phyloP scores from a whole-genome alignment of 2,113 vertebrate genomes.

The Nyctereutes procyonoides region DNA sequence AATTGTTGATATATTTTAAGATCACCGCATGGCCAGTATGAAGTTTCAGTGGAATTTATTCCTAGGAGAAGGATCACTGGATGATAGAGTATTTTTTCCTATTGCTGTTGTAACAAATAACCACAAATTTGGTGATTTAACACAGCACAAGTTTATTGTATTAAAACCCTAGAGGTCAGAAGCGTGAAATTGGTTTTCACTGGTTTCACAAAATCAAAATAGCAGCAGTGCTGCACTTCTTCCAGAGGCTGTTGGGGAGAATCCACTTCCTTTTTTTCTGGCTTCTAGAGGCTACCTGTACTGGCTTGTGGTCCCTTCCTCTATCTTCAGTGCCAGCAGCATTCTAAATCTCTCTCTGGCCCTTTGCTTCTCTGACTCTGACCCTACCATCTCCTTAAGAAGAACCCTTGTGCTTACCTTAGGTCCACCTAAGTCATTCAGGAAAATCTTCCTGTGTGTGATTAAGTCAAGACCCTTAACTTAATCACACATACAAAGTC shows the following conservation, averaged over 20 bases:
- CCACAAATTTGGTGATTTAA: not conserved
- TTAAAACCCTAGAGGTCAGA: not conserved
- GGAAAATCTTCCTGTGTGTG: not conserved
- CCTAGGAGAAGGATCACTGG: not conserved
- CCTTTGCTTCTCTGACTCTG: not conserved
- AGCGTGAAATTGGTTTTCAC: slow-evolving; percentile 6
- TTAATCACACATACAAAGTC: not conserved
- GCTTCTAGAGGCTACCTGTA: not conserved
- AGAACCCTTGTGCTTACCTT: not conserved
- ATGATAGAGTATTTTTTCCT: slow-evolving; percentile 9
- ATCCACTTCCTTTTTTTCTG: not conserved
- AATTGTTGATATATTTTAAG: slow-evolving; percentile 45
- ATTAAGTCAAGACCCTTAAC: not conserved
- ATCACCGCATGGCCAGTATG: not conserved
- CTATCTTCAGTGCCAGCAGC: not conserved
- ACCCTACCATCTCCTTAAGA: not conserved
- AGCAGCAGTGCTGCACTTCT: not conserved
- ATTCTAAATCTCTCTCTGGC: not conserved
- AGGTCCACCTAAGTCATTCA: not conserved
- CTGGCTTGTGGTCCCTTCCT: not conserved
- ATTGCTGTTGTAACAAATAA: not conserved
- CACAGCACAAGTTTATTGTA: not conserved
- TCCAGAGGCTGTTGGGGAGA: not conserved
- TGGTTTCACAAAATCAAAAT: not conserved
- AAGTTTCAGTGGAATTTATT: slow-evolving; percentile 16